These are phyloP conservation scores for Excalfactoria chinensis DNA, from an alignment of 2,113 vertebrate species.

Conservation along the genomic window DNA sequence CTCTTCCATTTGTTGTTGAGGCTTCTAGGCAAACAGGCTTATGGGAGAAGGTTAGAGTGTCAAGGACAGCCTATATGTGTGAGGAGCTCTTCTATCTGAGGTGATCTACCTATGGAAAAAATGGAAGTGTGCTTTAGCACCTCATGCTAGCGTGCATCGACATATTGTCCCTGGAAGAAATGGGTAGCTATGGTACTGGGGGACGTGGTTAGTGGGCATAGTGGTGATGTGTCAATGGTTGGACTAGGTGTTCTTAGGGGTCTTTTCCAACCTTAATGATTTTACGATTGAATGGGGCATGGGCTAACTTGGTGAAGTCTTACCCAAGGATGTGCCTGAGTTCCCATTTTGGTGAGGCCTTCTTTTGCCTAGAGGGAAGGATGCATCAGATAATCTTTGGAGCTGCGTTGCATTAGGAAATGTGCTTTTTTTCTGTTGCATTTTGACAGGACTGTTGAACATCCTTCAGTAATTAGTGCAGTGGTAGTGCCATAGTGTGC, in stretches of 20 bases:
- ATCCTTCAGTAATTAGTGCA: neutral
- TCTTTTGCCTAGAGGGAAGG: neutral
- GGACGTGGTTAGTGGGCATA: too few species aligned
- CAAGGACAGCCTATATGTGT: neutral
- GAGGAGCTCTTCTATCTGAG: neutral
- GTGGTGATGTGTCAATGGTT: too few species aligned
- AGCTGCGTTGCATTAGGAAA: neutral
- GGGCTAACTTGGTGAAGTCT: neutral
- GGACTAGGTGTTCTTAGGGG: too few species aligned
- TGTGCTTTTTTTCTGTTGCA: neutral
- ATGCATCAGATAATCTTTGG: neutral
- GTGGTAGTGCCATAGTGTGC: neutral
- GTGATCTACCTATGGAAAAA: neutral
- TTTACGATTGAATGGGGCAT: accelerated
- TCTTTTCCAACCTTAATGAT: too few species aligned
- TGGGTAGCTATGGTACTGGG: too few species aligned
- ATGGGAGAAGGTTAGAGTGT: accelerated
- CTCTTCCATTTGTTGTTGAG: neutral
- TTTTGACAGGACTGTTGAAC: slow-evolving; percentile 15
- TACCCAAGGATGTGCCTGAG: accelerated
- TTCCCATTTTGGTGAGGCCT: accelerated
- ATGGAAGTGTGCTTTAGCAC: neutral
- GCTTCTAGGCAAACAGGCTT: neutral
- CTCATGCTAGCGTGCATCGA: accelerated
- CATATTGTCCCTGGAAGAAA: too few species aligned